Conservation (phyloP, 2,113 vertebrate species). For the Tringa solitaria region DNA sequence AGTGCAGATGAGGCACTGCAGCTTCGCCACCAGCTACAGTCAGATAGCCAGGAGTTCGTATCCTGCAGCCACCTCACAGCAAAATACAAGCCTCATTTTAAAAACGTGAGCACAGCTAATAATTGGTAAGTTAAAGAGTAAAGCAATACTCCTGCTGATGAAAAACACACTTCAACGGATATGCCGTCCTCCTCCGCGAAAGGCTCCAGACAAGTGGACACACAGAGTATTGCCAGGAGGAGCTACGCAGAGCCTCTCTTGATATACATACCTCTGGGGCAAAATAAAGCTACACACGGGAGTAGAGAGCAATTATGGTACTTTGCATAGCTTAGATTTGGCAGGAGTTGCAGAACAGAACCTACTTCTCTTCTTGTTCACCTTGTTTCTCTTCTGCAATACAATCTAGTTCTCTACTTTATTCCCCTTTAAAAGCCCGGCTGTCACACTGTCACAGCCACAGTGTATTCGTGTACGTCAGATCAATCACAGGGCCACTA, state of each 20-base stretch:
- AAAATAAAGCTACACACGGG: background rate
- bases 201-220: background rate
- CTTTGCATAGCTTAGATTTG: background rate
- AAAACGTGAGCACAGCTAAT: background rate
- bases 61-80: background rate
- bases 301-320: background rate
- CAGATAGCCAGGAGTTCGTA: background rate
- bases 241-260: background rate
- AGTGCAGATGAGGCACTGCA: background rate
- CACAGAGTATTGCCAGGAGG: background rate
- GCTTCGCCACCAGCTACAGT: background rate
- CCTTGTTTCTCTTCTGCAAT: background rate
- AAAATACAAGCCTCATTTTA: background rate
- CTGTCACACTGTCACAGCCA: background rate
- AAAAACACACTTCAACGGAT: background rate
- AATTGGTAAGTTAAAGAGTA: background rate
- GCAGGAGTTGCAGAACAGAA: background rate
- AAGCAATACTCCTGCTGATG: background rate
- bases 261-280: background rate
- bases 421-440: background rate
- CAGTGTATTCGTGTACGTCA: accelerated
- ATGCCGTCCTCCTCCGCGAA: background rate
- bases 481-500: background rate
- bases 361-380: background rate
- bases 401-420: background rate